Conservation (phyloP, 1,140 invertebrate species). For the Drosophila kanapiae region DNA sequence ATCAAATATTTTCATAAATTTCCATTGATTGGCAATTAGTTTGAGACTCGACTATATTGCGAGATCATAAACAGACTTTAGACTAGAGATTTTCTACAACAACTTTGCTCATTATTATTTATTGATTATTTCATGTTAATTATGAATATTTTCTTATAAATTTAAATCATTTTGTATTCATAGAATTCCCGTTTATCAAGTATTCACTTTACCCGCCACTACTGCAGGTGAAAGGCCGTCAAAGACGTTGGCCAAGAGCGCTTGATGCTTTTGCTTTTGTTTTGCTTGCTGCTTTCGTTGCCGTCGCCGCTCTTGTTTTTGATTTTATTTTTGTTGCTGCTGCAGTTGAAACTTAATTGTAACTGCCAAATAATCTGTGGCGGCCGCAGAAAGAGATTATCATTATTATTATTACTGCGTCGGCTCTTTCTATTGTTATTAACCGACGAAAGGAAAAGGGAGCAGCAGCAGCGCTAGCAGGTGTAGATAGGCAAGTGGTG, state of each 20-base stretch:
- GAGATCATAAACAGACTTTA: too few species aligned
- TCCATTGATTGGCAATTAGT: too few species aligned
- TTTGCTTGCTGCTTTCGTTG: conserved; percentile 27
- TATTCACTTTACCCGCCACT: not conserved
- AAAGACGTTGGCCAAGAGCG: conserved; percentile 32
- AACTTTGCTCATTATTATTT: not conserved
- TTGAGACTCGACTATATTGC: too few species aligned
- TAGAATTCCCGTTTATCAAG: not conserved
- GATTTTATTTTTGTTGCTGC: conserved; percentile 5
- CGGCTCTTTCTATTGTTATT: conserved; percentile 39
- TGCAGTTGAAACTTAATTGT: conserved; percentile 60
- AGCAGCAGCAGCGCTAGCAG: conserved; percentile 6
- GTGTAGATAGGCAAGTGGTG: not conserved
- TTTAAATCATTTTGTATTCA: not conserved
- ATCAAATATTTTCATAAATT: not conserved
- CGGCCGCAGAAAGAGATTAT: conserved; percentile 52
- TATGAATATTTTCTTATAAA: too few species aligned
- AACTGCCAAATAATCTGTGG: conserved; percentile 58
- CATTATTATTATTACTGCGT: conserved; percentile 47
- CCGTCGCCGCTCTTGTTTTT: not conserved
- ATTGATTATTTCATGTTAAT: too few species aligned
- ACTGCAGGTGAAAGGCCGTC: conserved; percentile 57
- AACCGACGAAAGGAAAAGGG: conserved; percentile 24
- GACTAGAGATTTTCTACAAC: too few species aligned
- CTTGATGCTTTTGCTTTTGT: conserved; percentile 10